phyloP scores from a whole-genome alignment of 2,797 vertebrate species.

The Macrochelys suwanniensis region DNA sequence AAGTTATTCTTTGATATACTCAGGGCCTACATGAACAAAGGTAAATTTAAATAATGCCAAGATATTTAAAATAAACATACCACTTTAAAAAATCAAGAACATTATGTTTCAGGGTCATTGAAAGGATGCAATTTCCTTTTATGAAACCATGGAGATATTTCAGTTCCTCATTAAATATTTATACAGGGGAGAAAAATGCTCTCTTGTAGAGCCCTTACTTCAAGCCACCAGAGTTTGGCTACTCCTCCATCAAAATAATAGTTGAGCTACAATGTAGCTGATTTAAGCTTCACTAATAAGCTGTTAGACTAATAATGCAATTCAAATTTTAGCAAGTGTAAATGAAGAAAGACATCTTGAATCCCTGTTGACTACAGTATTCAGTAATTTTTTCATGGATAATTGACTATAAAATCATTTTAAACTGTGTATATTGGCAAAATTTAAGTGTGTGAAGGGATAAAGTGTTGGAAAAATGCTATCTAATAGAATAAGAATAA shows the following conservation, averaged over 20 bases:
- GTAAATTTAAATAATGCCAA: neutral
- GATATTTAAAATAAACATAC: conserved; percentile 10
- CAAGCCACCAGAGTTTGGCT: conserved; percentile 57
- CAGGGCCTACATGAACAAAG: neutral
- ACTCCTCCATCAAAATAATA: conserved; percentile 64
- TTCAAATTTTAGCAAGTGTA: conserved; percentile 62
- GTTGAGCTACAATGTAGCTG: conserved; percentile 56
- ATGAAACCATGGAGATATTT: conserved; percentile 26
- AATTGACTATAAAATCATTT: conserved; percentile 33
- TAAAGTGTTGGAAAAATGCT: neutral
- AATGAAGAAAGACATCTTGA: conserved; percentile 39
- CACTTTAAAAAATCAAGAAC: conserved; percentile 29
- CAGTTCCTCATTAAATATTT: conserved; percentile 68
- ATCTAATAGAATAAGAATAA: neutral
- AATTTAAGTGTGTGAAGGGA: neutral
- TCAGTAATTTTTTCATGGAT: conserved; percentile 39
- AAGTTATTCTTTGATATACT: neutral
- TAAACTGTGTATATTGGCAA: neutral
- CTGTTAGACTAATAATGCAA: conserved; percentile 52
- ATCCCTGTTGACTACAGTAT: conserved; percentile 8
- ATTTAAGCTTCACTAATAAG: conserved; percentile 63
- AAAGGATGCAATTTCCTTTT: conserved; percentile 36
- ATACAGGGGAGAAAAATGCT: conserved; percentile 39
- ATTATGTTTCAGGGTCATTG: neutral
- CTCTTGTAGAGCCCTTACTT: conserved; percentile 51